Evolutionary conservation across 2,888 invertebrate species (phyloP), one percentile per base, ranked within the genome.

Genomic region (Tipula vernalis): DNA sequence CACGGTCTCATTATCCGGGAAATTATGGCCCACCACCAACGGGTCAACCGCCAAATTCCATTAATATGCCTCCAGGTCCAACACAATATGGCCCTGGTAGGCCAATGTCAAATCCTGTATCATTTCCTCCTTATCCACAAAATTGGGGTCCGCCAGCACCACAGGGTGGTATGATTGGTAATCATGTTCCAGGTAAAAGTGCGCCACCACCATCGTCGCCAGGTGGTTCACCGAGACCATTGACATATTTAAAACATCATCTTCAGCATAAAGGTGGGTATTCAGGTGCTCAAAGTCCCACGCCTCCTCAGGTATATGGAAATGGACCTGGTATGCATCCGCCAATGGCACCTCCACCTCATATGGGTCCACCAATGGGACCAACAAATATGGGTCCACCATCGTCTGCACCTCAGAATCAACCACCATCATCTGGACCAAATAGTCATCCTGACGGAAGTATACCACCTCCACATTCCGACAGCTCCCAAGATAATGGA

Each of bases 171-270:
- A 91, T 89, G 87, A 90, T 91, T 89, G 90, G 91, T n/a, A 92
- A 92, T 89, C 92, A 92, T 89, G 91, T 92, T 87, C 88, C 88
- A 86, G 89, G 90, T 87, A 91, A 90, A 42, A 90, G 91, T 86
- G 90, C 90, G 87, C 91, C 93, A 71, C 92, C 92, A 85, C 93
- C 93, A 85, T 93, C 93, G 42, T 92, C 93, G 87, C 90, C 90
- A 86, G 89, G 89, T 44, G 91, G 92, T 86, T 91, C 92, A 86
- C 92, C 93, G 51, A 92, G 92, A 86, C 91, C 94, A 88, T 92
- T 94, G 87, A 94, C 94, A 91, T 95, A 95, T 93, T 92, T 95
- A 91, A 95, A 95, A 90, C 94, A 95, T 90, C 95, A 95, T 91
- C 92, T 94, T 87, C 93, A 95, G 92, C 95, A 95, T 91, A 95